Base-by-base conservation (phyloP, 2,113 vertebrate species). In the Channa maculata region DNA sequence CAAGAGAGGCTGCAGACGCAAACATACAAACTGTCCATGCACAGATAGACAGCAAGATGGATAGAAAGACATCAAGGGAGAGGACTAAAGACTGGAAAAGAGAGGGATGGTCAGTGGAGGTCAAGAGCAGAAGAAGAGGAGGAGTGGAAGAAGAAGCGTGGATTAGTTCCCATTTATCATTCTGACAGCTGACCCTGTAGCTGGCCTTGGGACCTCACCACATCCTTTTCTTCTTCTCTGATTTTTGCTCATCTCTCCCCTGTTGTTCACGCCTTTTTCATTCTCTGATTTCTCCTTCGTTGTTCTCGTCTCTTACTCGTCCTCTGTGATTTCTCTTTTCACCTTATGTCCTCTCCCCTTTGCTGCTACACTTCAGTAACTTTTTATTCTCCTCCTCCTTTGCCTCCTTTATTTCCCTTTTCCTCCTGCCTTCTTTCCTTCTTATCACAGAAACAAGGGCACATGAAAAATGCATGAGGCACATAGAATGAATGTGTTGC, bases 101-200 rank as follows among this genome's bases (percentile, higher is more conserved):
- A 50, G 48, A 55, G 43, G 33, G 59, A 82, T 66, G 41, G 24
- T 48, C 48, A 59, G 36, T 72, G 58, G 52, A 83, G 67, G 80
- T 80, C 73, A 84, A 67, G 53, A 72, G 36, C 46, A 74, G 71
- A 81, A 74, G 51, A 83, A 57, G 48, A 79, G 73, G 73, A 80
- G 57, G 55, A 82, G 75, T 54, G 39, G 84, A 71, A 77, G 78
- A 77, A 84, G 79, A 77, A 79, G 65, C 62, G 68, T 55, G 87
- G 77, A 85, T 88, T 82, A 84, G 62, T 82, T 75, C 50, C 76
- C 89, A 90, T 93, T 86, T 71, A 88, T 93, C 92, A 93, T 81
- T 58, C 51, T 92, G 90, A 91, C 92, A 90, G 89, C 76, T 85
- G 86, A 90, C 92, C 92, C 92, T 90, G 88, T 64, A 66, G 75